A percentile compares a stretch with the other conserved stretches of the same genome.
Evolutionary conservation across 2,797 vertebrate species (phyloP).

Genomic region (Halcyon leucocephala): DNA sequence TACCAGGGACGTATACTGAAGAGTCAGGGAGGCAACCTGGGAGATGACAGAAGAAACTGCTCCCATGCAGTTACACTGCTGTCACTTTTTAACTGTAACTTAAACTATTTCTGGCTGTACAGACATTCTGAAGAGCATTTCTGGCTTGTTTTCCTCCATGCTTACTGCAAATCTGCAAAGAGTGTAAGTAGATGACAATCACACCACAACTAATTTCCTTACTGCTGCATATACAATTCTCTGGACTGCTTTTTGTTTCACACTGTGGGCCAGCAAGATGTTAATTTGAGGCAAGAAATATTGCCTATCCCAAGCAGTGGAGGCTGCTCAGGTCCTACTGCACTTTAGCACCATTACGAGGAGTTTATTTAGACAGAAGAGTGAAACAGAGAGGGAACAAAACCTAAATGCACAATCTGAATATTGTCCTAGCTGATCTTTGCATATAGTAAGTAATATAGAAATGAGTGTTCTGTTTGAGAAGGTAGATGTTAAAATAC

Average conservation of each 20-base stretch:
- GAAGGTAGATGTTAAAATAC: not conserved
- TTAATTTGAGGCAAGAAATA: not conserved
- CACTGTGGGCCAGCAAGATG: not conserved
- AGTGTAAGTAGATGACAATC: constrained; percentile 75
- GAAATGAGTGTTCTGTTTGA: not conserved
- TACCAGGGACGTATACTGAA: constrained; percentile 20
- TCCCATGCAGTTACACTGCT: not conserved
- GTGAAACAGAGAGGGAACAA: not conserved
- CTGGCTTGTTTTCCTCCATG: constrained; percentile 21
- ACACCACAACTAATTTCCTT: not conserved
- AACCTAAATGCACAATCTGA: not conserved
- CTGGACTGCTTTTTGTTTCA: not conserved
- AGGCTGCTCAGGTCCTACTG: not conserved
- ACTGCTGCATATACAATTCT: not conserved
- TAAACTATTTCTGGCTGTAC: constrained; percentile 47
- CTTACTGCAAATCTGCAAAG: constrained; percentile 20
- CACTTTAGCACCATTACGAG: not conserved
- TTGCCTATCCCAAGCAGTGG: not conserved
- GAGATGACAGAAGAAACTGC: not conserved
- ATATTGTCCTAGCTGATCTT: not conserved
- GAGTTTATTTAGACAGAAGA: not conserved
- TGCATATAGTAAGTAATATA: not conserved
- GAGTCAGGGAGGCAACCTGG: constrained; percentile 49
- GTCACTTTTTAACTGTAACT: constrained; percentile 60
- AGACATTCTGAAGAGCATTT: not conserved